phyloP scores from a whole-genome alignment of 2,888 invertebrate genomes.

The Aromia moschata region DNA sequence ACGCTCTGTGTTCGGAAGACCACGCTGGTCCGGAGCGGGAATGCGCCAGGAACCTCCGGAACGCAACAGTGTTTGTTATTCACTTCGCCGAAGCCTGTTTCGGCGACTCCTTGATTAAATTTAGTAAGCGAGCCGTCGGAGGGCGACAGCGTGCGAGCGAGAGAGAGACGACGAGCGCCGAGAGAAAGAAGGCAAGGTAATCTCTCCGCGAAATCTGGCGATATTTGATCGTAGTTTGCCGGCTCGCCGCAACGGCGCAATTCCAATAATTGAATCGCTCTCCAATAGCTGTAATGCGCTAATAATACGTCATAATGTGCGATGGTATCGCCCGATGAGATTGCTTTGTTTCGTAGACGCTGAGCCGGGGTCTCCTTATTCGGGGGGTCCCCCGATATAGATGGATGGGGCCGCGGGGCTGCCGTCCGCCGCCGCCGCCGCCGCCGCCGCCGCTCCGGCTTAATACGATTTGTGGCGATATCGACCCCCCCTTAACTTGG shows the following conservation, averaged over 20 bases:
- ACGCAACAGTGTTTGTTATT: constrained; percentile 35
- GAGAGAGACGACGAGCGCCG: constrained; percentile 29
- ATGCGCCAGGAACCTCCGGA: constrained; percentile 11
- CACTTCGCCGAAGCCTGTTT: constrained; percentile 35
- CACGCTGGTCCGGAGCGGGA: too few relatives aligned
- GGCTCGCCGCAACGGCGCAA: constrained; percentile 62
- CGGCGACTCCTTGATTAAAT: constrained; percentile 43
- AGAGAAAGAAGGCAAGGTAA: constrained; percentile 48
- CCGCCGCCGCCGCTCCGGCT: constrained; percentile 59
- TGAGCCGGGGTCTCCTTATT: constrained; percentile 21
- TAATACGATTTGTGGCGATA: constrained; percentile 58
- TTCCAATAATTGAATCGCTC: constrained; percentile 66
- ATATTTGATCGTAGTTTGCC: constrained; percentile 60
- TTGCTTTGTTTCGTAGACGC: constrained; percentile 62
- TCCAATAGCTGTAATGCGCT: constrained; percentile 66
- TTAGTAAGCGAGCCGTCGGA: constrained; percentile 38
- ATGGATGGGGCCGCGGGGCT: constrained; percentile 46
- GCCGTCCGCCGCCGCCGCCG: too few relatives aligned
- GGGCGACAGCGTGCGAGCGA: constrained; percentile 36
- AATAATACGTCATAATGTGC: constrained; percentile 66
- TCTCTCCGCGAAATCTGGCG: constrained; percentile 49
- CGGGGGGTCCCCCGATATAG: neutral
- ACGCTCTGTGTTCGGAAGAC: too few relatives aligned
- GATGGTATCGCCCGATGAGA: constrained; percentile 64
- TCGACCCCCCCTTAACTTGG: constrained; percentile 14